phyloP scores from a whole-genome alignment of 2,888 invertebrate genomes.

The Hirtodrosophila trivittata region DNA sequence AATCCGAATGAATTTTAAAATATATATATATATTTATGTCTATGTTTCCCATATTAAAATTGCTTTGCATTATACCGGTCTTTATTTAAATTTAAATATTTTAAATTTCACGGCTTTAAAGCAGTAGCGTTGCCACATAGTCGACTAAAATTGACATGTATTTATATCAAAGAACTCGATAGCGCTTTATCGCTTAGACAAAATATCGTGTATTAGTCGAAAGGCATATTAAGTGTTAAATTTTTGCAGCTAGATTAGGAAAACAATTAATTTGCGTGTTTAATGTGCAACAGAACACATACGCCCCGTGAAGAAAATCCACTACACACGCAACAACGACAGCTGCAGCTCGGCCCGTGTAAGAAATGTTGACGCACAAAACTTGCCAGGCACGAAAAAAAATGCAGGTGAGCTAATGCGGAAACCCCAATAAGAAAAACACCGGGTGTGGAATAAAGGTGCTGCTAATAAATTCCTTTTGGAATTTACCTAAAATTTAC shows the following conservation, averaged over 20 bases:
- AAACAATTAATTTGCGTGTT: conserved; percentile 54
- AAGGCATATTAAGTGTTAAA: conserved; percentile 46
- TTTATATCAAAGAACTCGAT: conserved; percentile 31
- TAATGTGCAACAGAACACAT: conserved; percentile 53
- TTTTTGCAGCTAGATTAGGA: conserved; percentile 49
- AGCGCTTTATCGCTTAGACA: conserved; percentile 20
- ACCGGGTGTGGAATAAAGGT: conserved; percentile 38
- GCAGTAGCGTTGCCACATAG: conserved; percentile 33
- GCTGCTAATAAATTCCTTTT: background rate
- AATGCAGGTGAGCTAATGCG: conserved; percentile 84
- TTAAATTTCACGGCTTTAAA: no score
- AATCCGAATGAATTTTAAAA: no score
- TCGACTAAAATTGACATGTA: background rate
- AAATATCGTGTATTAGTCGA: conserved; percentile 44
- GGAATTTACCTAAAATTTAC: background rate
- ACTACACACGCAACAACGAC: conserved; percentile 40
- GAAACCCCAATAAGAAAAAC: conserved; percentile 49
- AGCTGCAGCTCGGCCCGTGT: conserved; percentile 41
- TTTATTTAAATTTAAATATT: no score
- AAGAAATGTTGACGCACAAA: conserved; percentile 84
- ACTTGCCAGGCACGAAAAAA: conserved; percentile 84
- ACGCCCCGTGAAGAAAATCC: conserved; percentile 39
- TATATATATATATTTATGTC: no score
- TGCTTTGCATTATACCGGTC: no score
- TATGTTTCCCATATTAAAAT: no score